Percentiles rank a stretch among this genome's conserved stretches.
These are phyloP conservation scores for Otocyon megalotis DNA, from an alignment of 2,113 vertebrate genomes.

Conservation along the genomic window DNA sequence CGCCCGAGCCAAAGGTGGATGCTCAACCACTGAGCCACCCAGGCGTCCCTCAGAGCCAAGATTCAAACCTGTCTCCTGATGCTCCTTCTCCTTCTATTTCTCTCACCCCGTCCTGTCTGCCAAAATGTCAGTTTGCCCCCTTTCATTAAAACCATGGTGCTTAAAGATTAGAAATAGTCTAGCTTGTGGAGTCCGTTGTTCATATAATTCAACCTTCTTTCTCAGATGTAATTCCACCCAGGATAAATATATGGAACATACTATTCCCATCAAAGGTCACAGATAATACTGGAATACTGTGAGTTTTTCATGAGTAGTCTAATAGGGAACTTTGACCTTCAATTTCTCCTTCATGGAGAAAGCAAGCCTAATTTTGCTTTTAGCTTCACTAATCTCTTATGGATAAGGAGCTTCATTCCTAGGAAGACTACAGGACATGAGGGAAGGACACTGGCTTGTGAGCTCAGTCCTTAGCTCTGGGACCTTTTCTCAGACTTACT, in stretches of 20 bases:
- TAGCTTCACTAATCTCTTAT: background rate
- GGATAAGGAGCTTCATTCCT: background rate
- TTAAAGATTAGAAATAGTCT: background rate
- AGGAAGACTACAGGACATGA: accelerated
- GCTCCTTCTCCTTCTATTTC: accelerated
- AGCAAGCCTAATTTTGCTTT: background rate
- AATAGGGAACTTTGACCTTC: background rate
- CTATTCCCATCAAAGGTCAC: background rate
- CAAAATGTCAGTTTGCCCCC: background rate
- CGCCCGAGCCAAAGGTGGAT: too few relatives aligned
- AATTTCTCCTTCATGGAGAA: background rate
- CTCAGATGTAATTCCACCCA: background rate
- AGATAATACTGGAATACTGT: background rate
- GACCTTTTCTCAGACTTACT: background rate
- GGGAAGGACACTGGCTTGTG: background rate
- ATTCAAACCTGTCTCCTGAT: background rate
- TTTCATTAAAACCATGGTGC: background rate
- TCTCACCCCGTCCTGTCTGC: too few relatives aligned
- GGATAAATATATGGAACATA: background rate
- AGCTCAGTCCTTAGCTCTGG: background rate
- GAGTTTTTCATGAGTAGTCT: background rate
- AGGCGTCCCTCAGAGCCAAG: too few relatives aligned
- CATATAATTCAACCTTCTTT: background rate
- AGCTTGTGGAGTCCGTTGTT: background rate
- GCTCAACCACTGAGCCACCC: too few relatives aligned